phyloP scores from a whole-genome alignment of 2,797 vertebrate species.

The Helicolenus hilgendorfi region DNA sequence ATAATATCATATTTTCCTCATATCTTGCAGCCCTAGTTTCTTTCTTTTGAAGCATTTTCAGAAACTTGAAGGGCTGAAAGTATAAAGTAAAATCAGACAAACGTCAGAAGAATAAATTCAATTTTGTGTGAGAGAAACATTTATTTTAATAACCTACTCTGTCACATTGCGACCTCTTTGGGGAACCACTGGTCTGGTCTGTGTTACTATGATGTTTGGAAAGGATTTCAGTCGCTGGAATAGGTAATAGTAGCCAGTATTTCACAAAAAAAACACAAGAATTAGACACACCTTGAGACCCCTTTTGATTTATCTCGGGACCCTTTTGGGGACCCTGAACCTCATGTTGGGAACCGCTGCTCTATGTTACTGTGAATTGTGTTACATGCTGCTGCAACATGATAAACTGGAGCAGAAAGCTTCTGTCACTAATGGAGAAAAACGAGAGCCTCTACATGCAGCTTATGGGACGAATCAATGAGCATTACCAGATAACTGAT shows the following conservation, averaged over 20 bases:
- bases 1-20: no score
- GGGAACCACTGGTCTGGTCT: background rate
- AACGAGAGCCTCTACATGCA: conserved; percentile 17
- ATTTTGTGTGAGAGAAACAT: background rate
- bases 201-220: background rate
- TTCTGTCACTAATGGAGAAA: conserved; percentile 40
- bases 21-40: background rate
- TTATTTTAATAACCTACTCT: background rate
- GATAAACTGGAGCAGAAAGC: conserved; percentile 37
- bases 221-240: accelerated
- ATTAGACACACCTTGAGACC: background rate
- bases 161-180: background rate
- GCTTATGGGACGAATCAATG: conserved; percentile 47
- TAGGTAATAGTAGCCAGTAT: background rate
- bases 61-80: background rate
- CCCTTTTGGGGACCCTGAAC: background rate
- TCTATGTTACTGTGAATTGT: background rate
- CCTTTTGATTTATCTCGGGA: background rate
- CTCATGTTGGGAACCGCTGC: background rate
- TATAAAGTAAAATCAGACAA: background rate
- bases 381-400: background rate
- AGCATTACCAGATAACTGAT: conserved; percentile 55
- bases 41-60: background rate
- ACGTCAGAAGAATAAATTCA: background rate
- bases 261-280: background rate